Percentiles rank a stretch among this genome's conserved stretches.
These are phyloP conservation scores for Rhinichthys klamathensis DNA, from an alignment of 2,113 vertebrate genomes.

Conservation along the genomic window DNA sequence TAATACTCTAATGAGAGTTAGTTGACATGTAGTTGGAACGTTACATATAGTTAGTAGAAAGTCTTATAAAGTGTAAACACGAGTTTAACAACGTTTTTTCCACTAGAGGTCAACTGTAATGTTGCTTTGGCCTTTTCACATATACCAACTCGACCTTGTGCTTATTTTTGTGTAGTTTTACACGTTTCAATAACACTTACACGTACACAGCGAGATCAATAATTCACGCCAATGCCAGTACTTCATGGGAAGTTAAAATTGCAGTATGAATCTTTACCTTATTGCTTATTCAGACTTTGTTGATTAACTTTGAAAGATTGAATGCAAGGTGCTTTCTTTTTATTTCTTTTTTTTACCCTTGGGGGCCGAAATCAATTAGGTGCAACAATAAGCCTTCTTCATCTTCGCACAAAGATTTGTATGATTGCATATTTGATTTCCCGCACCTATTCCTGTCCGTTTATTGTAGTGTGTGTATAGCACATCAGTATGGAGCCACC, in stretches of 20 bases:
- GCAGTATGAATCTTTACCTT: not conserved
- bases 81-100: not conserved
- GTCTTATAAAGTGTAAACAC: too few relatives aligned
- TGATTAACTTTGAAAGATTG: not conserved
- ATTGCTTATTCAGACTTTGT: not conserved
- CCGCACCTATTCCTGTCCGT: constrained; percentile 48
- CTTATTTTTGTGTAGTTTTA: not conserved
- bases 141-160: not conserved
- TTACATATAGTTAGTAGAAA: too few relatives aligned
- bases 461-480: constrained; percentile 48
- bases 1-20: too few relatives aligned
- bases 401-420: constrained; percentile 52
- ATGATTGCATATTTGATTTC: constrained; percentile 61
- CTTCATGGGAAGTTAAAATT: not conserved
- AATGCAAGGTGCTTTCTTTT: not conserved
- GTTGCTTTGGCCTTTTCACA: not conserved
- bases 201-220: not conserved
- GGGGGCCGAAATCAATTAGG: constrained; percentile 51
- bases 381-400: constrained; percentile 53
- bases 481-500: constrained; percentile 57
- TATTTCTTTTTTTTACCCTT: not conserved
- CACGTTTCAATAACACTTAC: not conserved
- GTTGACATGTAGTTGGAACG: too few relatives aligned
- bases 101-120: not conserved
- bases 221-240: not conserved